Percentiles rank a stretch among this genome's conserved stretches.
These are phyloP conservation scores for Melanchra persicariae DNA, from an alignment of 2,888 invertebrate species.

Conservation along the genomic window DNA sequence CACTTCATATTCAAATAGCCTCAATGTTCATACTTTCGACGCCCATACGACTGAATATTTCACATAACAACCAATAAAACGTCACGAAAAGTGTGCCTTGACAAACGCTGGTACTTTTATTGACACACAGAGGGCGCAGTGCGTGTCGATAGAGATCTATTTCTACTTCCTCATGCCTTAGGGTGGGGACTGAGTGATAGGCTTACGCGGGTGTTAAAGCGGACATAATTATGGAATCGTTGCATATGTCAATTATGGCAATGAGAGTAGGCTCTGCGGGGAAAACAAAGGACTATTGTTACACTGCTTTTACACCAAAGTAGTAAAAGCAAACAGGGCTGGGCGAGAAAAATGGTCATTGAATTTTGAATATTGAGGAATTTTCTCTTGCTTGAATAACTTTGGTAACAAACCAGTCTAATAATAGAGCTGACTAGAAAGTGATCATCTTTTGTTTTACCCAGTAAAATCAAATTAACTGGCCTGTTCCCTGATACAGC, in stretches of 20 bases:
- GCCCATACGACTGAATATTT: conserved; percentile 36
- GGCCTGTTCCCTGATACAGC: not conserved
- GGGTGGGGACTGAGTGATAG: not conserved
- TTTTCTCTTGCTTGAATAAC: not conserved
- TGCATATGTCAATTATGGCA: not conserved
- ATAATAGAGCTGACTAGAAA: not conserved
- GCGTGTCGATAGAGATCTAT: conserved; percentile 72
- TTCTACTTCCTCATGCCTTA: conserved; percentile 64
- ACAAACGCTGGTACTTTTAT: conserved; percentile 59
- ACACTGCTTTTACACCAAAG: not conserved
- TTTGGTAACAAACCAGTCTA: not conserved
- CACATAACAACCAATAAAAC: conserved; percentile 48
- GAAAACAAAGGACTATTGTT: too few species aligned
- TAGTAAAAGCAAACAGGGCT: not conserved
- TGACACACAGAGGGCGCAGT: conserved; percentile 60
- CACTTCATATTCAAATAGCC: conserved; percentile 21
- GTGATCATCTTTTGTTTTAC: not conserved
- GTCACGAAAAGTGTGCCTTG: conserved; percentile 60
- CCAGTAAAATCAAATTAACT: not conserved
- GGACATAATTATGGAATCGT: not conserved
- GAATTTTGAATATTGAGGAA: not conserved
- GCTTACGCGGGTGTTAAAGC: not conserved
- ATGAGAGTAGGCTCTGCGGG: not conserved
- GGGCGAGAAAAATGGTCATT: not conserved
- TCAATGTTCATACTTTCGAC: conserved; percentile 34